Percentiles rank a stretch among this genome's conserved stretches.
These are phyloP conservation scores for Drosophila auraria DNA, from an alignment of 1,140 invertebrate species.

Conservation along the genomic window DNA sequence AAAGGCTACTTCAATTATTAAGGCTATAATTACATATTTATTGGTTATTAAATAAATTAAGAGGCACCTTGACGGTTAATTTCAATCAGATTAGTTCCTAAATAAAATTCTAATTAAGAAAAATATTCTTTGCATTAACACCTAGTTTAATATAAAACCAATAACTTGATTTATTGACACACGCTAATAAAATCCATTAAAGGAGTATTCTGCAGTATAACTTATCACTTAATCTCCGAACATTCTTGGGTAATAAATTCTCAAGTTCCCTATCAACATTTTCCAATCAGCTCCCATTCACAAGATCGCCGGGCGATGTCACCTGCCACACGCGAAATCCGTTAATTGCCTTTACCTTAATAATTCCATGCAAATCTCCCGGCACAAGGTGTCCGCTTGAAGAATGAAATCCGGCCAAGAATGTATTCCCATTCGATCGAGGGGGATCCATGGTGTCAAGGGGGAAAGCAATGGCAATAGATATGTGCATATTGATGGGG, in stretches of 20 bases:
- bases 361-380: constrained; percentile 42
- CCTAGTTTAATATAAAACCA: neutral
- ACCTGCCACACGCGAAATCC: constrained; percentile 38
- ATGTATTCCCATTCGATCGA: constrained; percentile 37
- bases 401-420: constrained; percentile 47
- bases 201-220: constrained; percentile 8
- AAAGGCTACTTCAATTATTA: neutral
- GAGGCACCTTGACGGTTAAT: too few relatives aligned
- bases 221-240: constrained; percentile 1
- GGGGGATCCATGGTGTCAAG: neutral
- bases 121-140: neutral
- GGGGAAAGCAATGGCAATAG: constrained; percentile 14
- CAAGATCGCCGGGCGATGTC: constrained; percentile 1
- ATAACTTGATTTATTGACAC: neutral
- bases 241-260: constrained; percentile 10
- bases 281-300: constrained; percentile 36
- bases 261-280: neutral
- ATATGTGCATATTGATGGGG: constrained; percentile 73
- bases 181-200: constrained; percentile 8
- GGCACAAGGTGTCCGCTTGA: constrained; percentile 35
- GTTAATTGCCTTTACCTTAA: constrained; percentile 32
- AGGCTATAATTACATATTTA: too few relatives aligned
- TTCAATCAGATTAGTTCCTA: neutral
- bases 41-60: neutral
- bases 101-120: neutral